Conservation (phyloP, 2,113 vertebrate genomes). For the Hemicordylus capensis region DNA sequence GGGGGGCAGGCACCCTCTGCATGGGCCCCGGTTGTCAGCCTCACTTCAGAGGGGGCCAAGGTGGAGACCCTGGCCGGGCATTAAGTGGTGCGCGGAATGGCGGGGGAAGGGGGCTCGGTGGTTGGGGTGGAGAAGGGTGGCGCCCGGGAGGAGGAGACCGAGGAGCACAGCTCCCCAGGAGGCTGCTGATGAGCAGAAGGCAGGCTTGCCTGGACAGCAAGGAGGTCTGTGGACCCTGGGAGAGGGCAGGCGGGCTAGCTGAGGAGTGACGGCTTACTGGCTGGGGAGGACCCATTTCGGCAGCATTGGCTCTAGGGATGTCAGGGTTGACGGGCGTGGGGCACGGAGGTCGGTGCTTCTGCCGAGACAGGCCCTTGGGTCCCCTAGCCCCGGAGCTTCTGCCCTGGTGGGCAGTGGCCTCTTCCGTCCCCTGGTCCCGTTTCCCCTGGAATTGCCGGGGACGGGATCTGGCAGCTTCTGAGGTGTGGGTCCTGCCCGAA, state of each 20-base stretch:
- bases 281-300: background rate
- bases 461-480: too few relatives aligned
- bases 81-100: background rate
- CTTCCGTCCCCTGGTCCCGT: too few relatives aligned
- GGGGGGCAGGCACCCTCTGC: background rate
- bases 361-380: background rate
- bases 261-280: background rate
- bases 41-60: background rate
- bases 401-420: background rate
- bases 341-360: too few relatives aligned
- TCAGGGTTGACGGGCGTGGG: background rate
- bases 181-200: background rate
- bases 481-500: too few relatives aligned
- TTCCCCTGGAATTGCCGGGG: too few relatives aligned
- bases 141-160: background rate
- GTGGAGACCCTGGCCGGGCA: fast-evolving
- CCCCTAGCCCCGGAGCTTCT: background rate
- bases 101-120: background rate
- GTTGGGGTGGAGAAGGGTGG: background rate
- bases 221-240: background rate
- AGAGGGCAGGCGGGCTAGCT: background rate
- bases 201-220: background rate
- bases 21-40: background rate
- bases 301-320: too few relatives aligned
- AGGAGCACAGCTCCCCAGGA: background rate